Conservation (phyloP, 2,797 vertebrate species). For the Trachurus trachurus region DNA sequence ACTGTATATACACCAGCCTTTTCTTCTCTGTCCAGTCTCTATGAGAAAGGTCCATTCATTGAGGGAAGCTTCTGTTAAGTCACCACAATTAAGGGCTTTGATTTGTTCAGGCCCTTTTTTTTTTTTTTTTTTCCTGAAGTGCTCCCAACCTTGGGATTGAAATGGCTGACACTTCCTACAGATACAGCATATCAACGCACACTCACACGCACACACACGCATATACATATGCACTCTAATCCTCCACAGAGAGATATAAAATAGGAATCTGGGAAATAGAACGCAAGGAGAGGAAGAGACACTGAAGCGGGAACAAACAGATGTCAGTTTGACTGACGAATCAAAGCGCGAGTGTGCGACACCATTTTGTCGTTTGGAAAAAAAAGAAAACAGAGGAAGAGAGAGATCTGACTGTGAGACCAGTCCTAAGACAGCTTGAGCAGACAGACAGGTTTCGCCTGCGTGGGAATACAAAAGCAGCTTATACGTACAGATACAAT, state of each 20-base stretch:
- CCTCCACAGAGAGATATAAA: constrained; percentile 40
- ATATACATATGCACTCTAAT: constrained; percentile 1
- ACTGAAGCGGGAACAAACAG: constrained; percentile 59
- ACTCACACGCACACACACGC: constrained; percentile 18
- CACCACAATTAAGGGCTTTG: constrained; percentile 66
- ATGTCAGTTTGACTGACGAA: constrained; percentile 58
- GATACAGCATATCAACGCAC: constrained; percentile 72
- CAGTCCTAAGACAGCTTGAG: constrained; percentile 51
- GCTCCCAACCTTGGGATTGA: constrained; percentile 74
- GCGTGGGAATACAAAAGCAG: constrained; percentile 73
- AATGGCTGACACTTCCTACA: constrained; percentile 89
- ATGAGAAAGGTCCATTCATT: constrained; percentile 60
- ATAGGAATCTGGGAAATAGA: constrained; percentile 56
- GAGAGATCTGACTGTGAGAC: constrained; percentile 36
- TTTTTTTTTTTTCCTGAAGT: constrained; percentile 73
- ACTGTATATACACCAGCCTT: constrained; percentile 69
- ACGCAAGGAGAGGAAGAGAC: constrained; percentile 49
- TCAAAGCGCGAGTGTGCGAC: constrained; percentile 49
- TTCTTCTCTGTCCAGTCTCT: constrained; percentile 32
- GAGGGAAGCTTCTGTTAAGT: constrained; percentile 68
- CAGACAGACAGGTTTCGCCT: constrained; percentile 42
- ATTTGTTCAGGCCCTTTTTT: constrained; percentile 59
- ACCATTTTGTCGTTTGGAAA: constrained; percentile 40
- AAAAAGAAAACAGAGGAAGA: not conserved
- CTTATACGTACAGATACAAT: constrained; percentile 64